Conservation (phyloP, 2,888 invertebrate genomes). For the Lysandra bellargus region DNA sequence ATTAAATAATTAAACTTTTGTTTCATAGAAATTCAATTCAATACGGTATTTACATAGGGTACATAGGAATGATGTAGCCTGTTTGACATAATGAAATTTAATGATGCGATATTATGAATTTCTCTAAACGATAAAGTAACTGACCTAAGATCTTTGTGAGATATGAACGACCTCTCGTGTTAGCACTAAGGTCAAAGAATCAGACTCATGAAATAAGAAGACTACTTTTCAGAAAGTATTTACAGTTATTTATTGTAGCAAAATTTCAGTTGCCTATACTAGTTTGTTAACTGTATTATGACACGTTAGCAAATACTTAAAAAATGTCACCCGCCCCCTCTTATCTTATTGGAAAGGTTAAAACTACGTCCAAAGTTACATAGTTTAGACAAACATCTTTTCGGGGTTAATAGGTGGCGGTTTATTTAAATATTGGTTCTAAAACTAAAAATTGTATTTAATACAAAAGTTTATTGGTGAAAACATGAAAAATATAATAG, state of each 20-base stretch:
- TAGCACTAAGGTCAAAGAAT: not conserved
- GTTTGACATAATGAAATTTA: not conserved
- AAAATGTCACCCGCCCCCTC: conserved; percentile 16
- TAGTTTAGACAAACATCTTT: conserved; percentile 62
- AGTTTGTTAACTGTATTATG: conserved; percentile 8
- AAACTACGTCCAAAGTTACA: conserved; percentile 42
- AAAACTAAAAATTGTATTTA: conserved; percentile 81
- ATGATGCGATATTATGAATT: not conserved
- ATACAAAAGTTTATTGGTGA: conserved; percentile 82
- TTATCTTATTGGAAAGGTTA: conserved; percentile 37
- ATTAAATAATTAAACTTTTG: too few relatives aligned
- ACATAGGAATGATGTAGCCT: not conserved
- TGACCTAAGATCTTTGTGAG: not conserved
- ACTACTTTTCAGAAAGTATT: conserved; percentile 12
- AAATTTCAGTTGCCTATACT: conserved; percentile 16
- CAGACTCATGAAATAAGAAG: conserved; percentile 20
- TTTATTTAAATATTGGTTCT: conserved; percentile 78
- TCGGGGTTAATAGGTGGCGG: conserved; percentile 75
- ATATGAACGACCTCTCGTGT: not conserved
- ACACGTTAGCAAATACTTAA: not conserved
- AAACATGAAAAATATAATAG: conserved; percentile 82
- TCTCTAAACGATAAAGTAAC: not conserved
- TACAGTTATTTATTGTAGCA: conserved; percentile 14
- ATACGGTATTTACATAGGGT: too few relatives aligned
- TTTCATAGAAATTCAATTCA: too few relatives aligned